phyloP scores from a whole-genome alignment of 2,797 vertebrate genomes.

The Gadopsis bispinosus region DNA sequence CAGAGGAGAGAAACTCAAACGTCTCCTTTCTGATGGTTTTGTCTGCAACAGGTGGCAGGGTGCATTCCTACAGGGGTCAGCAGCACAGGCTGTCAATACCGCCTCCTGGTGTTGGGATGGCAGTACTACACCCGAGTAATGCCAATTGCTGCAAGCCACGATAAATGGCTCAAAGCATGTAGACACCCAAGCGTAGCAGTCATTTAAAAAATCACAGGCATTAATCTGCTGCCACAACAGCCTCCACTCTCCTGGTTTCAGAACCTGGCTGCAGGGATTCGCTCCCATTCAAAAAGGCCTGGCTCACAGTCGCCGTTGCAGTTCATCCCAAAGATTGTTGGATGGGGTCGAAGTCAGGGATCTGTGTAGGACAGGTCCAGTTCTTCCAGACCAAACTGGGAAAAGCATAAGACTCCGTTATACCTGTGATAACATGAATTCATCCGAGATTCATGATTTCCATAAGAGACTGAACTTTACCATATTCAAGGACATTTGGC shows the following conservation, averaged over 20 bases:
- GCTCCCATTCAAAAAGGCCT: neutral
- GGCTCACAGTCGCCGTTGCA: neutral
- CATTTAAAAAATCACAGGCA: neutral
- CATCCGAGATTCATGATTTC: no score
- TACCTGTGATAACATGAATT: no score
- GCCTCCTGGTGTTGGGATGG: conserved; percentile 32
- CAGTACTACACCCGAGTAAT: neutral
- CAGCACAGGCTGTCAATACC: conserved; percentile 12
- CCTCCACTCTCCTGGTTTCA: neutral
- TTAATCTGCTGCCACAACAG: neutral
- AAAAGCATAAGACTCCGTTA: no score
- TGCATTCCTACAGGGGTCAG: neutral
- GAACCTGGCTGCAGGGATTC: neutral
- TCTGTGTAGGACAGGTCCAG: neutral
- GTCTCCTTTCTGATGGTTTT: neutral
- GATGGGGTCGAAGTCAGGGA: neutral
- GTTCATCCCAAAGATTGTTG: neutral
- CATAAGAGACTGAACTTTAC: neutral
- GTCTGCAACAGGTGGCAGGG: conserved; percentile 38
- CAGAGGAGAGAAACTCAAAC: neutral
- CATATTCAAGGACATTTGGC: neutral
- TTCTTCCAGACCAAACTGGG: neutral
- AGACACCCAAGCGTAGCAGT: neutral
- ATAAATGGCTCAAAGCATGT: no score
- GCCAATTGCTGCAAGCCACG: neutral